A percentile compares a stretch with the other conserved stretches of the same genome.
Evolutionary conservation across 2,888 invertebrate species (phyloP).

Genomic region (Creontiades dilutus): DNA sequence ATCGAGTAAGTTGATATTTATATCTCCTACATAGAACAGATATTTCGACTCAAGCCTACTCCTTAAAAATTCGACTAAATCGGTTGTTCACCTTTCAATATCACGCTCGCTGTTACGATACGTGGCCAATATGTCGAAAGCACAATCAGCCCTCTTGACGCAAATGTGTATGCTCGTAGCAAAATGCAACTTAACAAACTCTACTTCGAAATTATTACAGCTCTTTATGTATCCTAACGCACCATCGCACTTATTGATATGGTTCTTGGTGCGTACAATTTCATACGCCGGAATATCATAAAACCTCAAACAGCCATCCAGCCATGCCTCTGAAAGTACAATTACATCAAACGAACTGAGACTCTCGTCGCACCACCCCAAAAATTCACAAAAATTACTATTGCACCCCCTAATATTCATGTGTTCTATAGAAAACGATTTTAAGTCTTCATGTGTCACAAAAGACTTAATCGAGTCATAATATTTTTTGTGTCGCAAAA

Average conservation of each 20-base stretch:
- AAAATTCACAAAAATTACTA: conserved; percentile 37
- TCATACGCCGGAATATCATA: conserved; percentile 38
- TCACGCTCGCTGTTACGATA: neutral
- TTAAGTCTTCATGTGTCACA: neutral
- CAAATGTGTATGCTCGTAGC: conserved; percentile 27
- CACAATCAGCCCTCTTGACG: neutral
- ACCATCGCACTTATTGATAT: conserved; percentile 43
- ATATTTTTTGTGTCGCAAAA: conserved; percentile 24
- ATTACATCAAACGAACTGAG: conserved; percentile 36
- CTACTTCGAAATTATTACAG: neutral
- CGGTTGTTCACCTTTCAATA: neutral
- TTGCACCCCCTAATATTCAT: conserved; percentile 44
- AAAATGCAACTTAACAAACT: neutral
- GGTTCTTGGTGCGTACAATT: neutral
- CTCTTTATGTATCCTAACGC: conserved; percentile 20
- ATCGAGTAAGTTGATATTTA: conserved; percentile 23
- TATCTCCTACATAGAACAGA: conserved; percentile 42
- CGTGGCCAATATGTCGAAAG: neutral
- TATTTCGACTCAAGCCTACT: neutral
- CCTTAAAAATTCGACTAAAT: conserved; percentile 14
- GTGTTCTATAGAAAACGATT: neutral
- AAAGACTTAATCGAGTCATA: conserved; percentile 16
- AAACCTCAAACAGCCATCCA: neutral
- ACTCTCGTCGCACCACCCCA: conserved; percentile 11
- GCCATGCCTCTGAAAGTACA: conserved; percentile 33